Evolutionary conservation across 1,140 invertebrate species (phyloP).

Genomic region (Leptestheria dahalacensis): DNA sequence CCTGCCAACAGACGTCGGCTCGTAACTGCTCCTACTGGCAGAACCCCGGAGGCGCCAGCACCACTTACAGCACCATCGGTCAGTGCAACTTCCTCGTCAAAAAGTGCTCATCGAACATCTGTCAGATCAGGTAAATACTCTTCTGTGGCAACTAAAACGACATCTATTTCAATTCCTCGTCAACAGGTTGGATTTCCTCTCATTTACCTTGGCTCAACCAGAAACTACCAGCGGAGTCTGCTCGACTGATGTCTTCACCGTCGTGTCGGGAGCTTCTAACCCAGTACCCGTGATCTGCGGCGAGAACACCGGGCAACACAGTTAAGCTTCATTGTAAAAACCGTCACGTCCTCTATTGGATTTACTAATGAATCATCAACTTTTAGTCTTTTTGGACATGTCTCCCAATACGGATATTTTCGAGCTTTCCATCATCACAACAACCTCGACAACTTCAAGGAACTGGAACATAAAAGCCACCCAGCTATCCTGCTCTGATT

Average conservation of each 20-base stretch:
- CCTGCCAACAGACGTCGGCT: slow-evolving; percentile 47
- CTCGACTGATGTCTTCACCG: slow-evolving; percentile 45
- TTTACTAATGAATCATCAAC: neutral
- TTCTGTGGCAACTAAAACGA: neutral
- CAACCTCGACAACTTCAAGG: neutral
- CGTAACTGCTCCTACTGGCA: slow-evolving; percentile 70
- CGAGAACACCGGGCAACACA: slow-evolving; percentile 60
- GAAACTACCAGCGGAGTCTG: slow-evolving; percentile 54
- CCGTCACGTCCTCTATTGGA: neutral
- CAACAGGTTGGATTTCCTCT: slow-evolving; percentile 52
- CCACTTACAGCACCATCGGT: neutral
- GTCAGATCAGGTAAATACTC: slow-evolving; percentile 1
- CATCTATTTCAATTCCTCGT: neutral
- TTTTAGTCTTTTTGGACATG: neutral
- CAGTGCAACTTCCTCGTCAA: neutral
- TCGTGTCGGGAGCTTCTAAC: slow-evolving; percentile 43
- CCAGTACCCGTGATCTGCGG: slow-evolving; percentile 58
- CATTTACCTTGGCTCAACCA: slow-evolving; percentile 52
- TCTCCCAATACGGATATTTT: neutral
- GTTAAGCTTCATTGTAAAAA: slow-evolving; percentile 25
- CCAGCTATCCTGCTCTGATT: slow-evolving; percentile 4
- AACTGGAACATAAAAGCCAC: slow-evolving; percentile 11
- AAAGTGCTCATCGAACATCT: neutral
- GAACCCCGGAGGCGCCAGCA: slow-evolving; percentile 35
- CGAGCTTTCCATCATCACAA: neutral